Percentiles rank a stretch among this genome's conserved stretches.
These are phyloP conservation scores for Drosophila jambulina DNA, from an alignment of 1,140 invertebrate genomes.

Conservation along the genomic window DNA sequence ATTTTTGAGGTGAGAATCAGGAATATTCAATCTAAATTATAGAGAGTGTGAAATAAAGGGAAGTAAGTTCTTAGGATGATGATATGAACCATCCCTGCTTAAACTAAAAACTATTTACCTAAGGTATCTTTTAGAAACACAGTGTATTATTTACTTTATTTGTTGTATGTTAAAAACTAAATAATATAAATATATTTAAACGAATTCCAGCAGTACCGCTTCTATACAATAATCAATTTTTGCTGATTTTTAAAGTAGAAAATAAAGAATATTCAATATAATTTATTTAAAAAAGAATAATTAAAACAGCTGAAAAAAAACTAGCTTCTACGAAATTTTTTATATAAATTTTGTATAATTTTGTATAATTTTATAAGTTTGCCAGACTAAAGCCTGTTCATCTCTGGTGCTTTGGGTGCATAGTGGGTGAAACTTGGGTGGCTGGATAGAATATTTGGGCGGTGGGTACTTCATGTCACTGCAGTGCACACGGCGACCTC, in stretches of 20 bases:
- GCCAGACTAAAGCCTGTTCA: not conserved
- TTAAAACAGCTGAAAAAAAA: too few species aligned
- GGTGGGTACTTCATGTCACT: conserved; percentile 41
- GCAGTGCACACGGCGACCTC: conserved; percentile 53
- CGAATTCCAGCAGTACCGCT: too few species aligned
- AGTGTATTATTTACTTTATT: too few species aligned
- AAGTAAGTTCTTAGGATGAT: not conserved
- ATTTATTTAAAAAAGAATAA: too few species aligned
- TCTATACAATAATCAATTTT: too few species aligned
- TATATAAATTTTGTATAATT: not conserved
- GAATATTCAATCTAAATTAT: not conserved
- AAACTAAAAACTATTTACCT: not conserved
- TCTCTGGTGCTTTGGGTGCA: not conserved
- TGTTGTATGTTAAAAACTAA: too few species aligned
- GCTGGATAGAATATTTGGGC: not conserved
- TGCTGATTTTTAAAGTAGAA: too few species aligned
- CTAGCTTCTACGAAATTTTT: too few species aligned
- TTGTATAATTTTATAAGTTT: not conserved
- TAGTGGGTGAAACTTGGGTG: not conserved
- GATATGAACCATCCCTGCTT: not conserved
- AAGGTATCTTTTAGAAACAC: not conserved
- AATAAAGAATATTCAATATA: too few species aligned
- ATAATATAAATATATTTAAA: too few species aligned
- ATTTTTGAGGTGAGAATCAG: not conserved
- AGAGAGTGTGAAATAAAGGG: not conserved